Base-by-base conservation (phyloP, 2,797 vertebrate genomes). In the Ceryle rudis region DNA sequence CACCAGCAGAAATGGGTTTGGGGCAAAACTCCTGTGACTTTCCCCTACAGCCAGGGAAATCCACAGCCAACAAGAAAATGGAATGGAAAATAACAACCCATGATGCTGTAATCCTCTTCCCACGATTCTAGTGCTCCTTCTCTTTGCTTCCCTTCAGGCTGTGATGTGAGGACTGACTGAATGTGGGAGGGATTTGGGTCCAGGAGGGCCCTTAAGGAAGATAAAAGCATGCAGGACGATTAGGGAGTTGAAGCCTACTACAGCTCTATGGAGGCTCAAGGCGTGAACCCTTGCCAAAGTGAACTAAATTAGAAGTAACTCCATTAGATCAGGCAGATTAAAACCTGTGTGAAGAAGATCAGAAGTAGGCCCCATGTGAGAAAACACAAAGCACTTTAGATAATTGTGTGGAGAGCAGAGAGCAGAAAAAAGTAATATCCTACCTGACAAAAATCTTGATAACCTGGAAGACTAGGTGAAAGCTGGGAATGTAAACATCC, bases 301-400 rank as follows among this genome's bases (percentile, higher is more conserved):
- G 75, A 93, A 75, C 89, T 75, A 90, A 91, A 87, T 90, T 87
- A 88, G 66, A 82, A 93, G 29, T 89, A 70, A 86, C 66, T 86
- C 71, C 47, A 60, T 85, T 60, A 90, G 12, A 86, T 31, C 20
- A 78, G 14, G 28, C 42, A 90, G 65, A 83, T 78, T 91, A 94
- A 96, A 95, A 86, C n/a, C 62, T 73, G 5, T 84, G 79, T 84
- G 35, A 85, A 80, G 35, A 20, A 86, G 66, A 91, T 81, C 85
- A 84, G 72, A 78, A 86, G 54, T 31, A 33, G 22, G 46, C 11
- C 49, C 51, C 51, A 26, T 70, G 75, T 83, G 89, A 73, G 62
- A 91, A 94, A 96, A 93, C 58, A 95, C 65, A 89, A 91, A 94
- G 31, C 69, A 90, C 85, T 95, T 91, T 6, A 96, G 85, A 51